Evolutionary conservation across 2,888 invertebrate species (phyloP).

Genomic region (Isoperla grammatica): DNA sequence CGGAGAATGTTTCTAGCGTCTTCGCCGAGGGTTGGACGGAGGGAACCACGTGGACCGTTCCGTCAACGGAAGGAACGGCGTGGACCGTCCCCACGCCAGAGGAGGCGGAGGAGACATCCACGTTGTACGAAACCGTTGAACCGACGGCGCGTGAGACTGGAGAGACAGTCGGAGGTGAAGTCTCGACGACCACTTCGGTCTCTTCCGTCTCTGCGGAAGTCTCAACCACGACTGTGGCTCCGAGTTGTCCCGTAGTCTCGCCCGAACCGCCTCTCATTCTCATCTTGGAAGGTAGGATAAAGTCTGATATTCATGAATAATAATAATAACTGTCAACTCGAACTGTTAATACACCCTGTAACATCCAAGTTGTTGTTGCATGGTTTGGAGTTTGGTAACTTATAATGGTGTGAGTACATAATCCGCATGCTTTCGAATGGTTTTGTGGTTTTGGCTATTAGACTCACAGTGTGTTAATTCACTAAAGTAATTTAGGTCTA

Average conservation of each 20-base stretch:
- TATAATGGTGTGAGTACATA: too few relatives aligned
- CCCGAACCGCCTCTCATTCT: constrained; percentile 67
- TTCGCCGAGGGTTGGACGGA: too few relatives aligned
- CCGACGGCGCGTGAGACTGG: neutral
- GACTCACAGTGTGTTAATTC: too few relatives aligned
- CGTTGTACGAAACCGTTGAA: neutral
- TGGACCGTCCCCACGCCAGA: too few relatives aligned
- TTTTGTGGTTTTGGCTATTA: too few relatives aligned
- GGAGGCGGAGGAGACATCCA: neutral
- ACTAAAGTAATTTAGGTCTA: too few relatives aligned
- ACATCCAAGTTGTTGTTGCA: too few relatives aligned
- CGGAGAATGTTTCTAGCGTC: too few relatives aligned
- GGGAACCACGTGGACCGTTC: neutral
- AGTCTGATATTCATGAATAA: neutral
- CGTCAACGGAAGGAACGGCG: constrained; percentile 2
- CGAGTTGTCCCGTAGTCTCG: constrained; percentile 44
- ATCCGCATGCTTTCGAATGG: too few relatives aligned
- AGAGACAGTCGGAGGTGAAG: constrained; percentile 8
- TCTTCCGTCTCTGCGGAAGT: constrained; percentile 29
- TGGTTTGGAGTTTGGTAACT: too few relatives aligned
- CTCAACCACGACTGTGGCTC: constrained; percentile 17
- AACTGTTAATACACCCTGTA: too few relatives aligned
- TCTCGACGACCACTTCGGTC: constrained; percentile 13
- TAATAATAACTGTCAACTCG: too few relatives aligned
- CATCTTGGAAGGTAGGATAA: constrained; percentile 73